A percentile compares a stretch with the other conserved stretches of the same genome.
These are phyloP conservation scores for Drosophila helvetica DNA, from an alignment of 2,888 invertebrate genomes.

Conservation along the genomic window DNA sequence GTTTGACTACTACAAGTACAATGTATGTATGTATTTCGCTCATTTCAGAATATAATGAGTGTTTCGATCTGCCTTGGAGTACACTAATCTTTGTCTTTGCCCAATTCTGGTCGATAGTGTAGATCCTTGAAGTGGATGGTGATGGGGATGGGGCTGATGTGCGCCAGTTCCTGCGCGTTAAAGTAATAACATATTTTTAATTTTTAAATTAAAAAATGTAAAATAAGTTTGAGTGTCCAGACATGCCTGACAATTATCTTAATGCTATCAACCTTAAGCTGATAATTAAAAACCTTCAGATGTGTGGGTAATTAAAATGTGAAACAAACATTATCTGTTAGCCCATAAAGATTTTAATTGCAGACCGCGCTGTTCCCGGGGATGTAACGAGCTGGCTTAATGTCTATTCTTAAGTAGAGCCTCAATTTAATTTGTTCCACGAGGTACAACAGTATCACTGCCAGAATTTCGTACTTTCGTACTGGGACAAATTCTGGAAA, in stretches of 20 bases:
- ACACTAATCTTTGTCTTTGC: conserved; percentile 24
- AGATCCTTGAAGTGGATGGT: conserved; percentile 15
- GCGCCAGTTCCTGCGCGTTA: neutral
- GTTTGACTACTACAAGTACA: too few relatives aligned
- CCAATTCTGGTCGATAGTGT: neutral
- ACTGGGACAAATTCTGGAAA: neutral
- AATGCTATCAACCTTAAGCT: conserved; percentile 6
- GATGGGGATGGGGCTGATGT: neutral
- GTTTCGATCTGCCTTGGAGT: neutral
- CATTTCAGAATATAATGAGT: neutral
- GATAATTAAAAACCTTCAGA: conserved; percentile 19
- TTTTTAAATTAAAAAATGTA: neutral
- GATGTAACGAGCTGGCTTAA: conserved; percentile 15
- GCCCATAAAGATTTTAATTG: conserved; percentile 23
- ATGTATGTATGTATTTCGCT: too few relatives aligned
- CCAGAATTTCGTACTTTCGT: conserved; percentile 4
- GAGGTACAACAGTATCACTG: conserved; percentile 2
- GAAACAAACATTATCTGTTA: conserved; percentile 1
- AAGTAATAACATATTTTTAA: neutral
- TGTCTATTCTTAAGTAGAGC: conserved; percentile 3
- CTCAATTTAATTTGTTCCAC: conserved; percentile 8
- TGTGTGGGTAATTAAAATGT: neutral
- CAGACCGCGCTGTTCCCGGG: neutral
- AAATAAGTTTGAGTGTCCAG: neutral
- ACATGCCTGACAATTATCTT: conserved; percentile 4